A percentile compares a stretch with the other conserved stretches of the same genome.
Evolutionary conservation across 64 coral and sea anemone species (phyloP).

Genomic region (Montipora cactus): DNA sequence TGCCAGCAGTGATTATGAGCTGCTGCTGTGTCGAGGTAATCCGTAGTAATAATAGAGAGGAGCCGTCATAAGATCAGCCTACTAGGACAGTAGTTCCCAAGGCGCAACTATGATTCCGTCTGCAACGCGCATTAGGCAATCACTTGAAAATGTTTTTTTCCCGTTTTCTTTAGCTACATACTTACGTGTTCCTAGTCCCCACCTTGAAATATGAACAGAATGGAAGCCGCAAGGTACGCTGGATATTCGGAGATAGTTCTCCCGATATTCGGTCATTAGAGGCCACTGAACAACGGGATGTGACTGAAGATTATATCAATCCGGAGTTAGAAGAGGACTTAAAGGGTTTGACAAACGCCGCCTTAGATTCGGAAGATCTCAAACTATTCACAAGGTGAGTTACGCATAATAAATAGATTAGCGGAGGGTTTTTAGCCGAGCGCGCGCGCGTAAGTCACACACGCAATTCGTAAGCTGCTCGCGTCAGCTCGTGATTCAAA

Average conservation of each 20-base stretch:
- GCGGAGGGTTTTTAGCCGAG: too few species aligned
- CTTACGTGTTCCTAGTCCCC: conserved; percentile 88
- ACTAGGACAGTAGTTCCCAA: too few species aligned
- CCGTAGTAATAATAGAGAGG: too few species aligned
- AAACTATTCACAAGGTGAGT: conserved; percentile 87
- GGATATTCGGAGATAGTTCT: conserved; percentile 86
- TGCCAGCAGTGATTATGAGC: too few species aligned
- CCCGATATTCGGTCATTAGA: conserved; percentile 38
- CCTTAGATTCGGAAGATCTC: conserved; percentile 76
- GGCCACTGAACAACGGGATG: conserved; percentile 17
- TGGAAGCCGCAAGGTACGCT: conserved; percentile 69
- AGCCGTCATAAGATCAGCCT: too few species aligned
- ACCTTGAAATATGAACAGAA: conserved; percentile 65
- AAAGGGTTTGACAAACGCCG: conserved; percentile 66
- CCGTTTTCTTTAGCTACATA: conserved; percentile 75
- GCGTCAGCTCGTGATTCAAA: too few species aligned
- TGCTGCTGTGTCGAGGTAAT: too few species aligned
- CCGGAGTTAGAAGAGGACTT: conserved; percentile 59
- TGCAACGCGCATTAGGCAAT: too few species aligned
- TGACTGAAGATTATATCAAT: conserved; percentile 36
- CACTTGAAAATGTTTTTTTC: not conserved
- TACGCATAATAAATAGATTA: not conserved
- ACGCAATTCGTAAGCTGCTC: too few species aligned
- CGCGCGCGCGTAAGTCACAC: too few species aligned
- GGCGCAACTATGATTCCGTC: too few species aligned